Percentiles rank a stretch among this genome's conserved stretches.
Conservation (phyloP, 2,888 invertebrate genomes). For the Syritta pipiens region DNA sequence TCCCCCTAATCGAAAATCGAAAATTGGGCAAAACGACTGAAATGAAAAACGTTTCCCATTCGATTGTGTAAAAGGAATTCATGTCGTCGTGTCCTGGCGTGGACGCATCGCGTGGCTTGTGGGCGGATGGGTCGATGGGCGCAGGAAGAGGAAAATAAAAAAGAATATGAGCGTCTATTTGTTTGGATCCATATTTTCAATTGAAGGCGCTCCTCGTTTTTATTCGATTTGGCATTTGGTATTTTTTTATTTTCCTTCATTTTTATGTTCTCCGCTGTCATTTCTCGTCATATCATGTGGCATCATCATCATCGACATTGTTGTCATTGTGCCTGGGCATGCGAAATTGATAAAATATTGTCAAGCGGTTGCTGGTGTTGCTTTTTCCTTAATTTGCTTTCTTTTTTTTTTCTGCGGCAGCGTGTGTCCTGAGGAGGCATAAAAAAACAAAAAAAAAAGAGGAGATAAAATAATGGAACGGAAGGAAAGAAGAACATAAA, state of each 20-base stretch:
- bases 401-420: background rate
- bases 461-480: no score
- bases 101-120: no score
- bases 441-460: background rate
- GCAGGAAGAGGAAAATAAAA: background rate
- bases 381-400: conserved; percentile 1
- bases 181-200: conserved; percentile 15
- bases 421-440: background rate
- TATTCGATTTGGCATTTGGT: background rate
- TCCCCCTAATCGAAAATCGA: conserved; percentile 29
- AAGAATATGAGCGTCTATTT: background rate
- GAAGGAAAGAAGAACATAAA: no score
- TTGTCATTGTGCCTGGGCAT: background rate
- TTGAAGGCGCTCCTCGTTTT: conserved; percentile 8
- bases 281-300: conserved; percentile 11
- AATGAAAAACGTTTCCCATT: conserved; percentile 20
- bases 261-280: conserved; percentile 7
- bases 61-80: conserved; percentile 34
- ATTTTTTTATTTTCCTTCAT: conserved; percentile 15
- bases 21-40: background rate
- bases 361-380: background rate
- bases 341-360: conserved; percentile 7
- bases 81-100: background rate
- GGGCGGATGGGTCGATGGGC: background rate
- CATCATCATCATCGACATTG: conserved; percentile 8